Percentiles rank a stretch among this genome's conserved stretches.
Evolutionary conservation across 2,888 invertebrate species (phyloP).

Genomic region (Dolichopus griseipennis): DNA sequence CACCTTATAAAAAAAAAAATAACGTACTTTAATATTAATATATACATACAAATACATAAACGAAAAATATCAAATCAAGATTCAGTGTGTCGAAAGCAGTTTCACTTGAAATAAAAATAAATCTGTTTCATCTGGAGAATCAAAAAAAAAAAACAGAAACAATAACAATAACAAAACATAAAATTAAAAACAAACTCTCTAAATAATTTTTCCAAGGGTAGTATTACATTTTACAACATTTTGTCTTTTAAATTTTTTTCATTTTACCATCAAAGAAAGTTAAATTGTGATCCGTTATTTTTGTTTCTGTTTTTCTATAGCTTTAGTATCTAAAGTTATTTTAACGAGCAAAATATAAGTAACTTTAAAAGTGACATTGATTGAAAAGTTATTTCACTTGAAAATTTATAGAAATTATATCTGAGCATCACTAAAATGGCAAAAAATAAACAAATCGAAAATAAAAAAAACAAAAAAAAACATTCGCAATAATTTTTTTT

Average conservation of each 20-base stretch:
- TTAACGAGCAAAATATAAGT: background rate
- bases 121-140: background rate
- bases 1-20: background rate
- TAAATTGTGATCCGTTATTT: background rate
- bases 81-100: background rate
- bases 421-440: background rate
- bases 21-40: background rate
- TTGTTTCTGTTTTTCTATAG: background rate
- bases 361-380: background rate
- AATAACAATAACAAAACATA: background rate
- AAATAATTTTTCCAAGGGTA: background rate
- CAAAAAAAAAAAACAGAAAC: background rate
- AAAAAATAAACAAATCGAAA: background rate
- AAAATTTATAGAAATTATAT: background rate
- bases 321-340: background rate
- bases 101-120: slow-evolving; percentile 1
- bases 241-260: background rate
- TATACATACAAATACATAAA: too few species aligned
- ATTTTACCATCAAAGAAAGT: background rate
- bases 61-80: background rate
- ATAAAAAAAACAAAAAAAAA: background rate
- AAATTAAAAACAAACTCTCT: background rate
- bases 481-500: background rate
- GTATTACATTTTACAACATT: background rate
- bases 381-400: background rate